Percentiles rank a stretch among this genome's conserved stretches.
phyloP scores from a whole-genome alignment of 1,140 invertebrate species.

The Sycophila sp. region DNA sequence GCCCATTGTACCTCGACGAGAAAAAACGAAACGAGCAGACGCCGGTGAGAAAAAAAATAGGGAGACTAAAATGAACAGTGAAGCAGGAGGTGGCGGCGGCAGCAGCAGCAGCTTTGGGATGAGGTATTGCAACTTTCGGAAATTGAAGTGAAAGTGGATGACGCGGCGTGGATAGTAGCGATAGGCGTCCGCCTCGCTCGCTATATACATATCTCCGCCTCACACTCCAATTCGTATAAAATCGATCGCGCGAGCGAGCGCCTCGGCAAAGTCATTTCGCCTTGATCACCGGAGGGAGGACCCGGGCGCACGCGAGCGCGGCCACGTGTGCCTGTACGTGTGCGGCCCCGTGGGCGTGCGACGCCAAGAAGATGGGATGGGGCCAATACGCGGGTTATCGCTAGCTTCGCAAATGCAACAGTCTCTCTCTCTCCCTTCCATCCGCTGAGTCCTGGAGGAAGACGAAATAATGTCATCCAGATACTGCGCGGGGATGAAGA shows the following conservation, averaged over 20 bases:
- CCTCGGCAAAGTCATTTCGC: slow-evolving; percentile 2
- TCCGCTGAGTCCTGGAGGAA: neutral
- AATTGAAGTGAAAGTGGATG: slow-evolving; percentile 33
- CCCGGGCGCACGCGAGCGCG: neutral
- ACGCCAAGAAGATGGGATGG: neutral
- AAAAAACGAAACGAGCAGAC: neutral
- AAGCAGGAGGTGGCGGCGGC: neutral
- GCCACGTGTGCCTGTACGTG: too few species aligned
- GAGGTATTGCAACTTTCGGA: slow-evolving; percentile 23
- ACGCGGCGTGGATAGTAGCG: neutral
- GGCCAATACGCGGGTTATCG: neutral
- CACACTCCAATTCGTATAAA: neutral
- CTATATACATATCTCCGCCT: too few species aligned
- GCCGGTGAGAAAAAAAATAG: neutral
- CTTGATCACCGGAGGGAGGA: neutral
- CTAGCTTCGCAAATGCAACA: neutral
- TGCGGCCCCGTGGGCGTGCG: too few species aligned
- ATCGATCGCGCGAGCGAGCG: slow-evolving; percentile 5
- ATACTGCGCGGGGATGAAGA: neutral
- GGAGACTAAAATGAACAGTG: neutral
- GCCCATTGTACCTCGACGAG: neutral
- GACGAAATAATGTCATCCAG: neutral
- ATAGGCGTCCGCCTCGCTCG: slow-evolving; percentile 2
- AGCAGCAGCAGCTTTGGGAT: neutral
- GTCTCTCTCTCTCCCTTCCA: neutral